Conservation (phyloP, 2,797 vertebrate genomes). For the Pipistrellus pipistrellus region DNA sequence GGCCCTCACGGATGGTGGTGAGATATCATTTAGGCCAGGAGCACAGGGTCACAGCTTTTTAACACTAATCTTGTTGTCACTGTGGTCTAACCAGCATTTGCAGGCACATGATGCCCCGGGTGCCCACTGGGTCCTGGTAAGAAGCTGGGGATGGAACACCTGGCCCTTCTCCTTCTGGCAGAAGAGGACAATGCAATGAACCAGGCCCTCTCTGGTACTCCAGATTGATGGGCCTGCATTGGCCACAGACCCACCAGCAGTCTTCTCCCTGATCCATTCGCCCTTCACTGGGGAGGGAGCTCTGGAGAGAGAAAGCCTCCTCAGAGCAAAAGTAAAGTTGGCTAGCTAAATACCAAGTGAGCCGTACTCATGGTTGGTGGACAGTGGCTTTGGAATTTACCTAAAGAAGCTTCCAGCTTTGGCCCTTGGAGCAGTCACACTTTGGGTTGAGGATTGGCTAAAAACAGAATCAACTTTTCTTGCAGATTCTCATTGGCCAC, state of each 20-base stretch:
- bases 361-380: not conserved
- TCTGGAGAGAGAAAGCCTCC: not conserved
- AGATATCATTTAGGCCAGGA: not conserved
- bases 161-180: not conserved
- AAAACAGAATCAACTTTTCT: slow-evolving; percentile 10
- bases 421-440: not conserved
- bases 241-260: not conserved
- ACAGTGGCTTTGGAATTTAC: not conserved
- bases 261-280: not conserved
- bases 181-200: not conserved
- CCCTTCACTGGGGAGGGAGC: not conserved
- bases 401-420: not conserved
- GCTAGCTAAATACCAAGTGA: not conserved
- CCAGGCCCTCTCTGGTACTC: not conserved
- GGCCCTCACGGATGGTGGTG: not conserved
- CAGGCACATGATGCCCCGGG: not conserved
- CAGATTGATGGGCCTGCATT: not conserved
- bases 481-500: slow-evolving; percentile 90
- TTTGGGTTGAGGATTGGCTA: not conserved
- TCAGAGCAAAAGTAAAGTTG: no score
- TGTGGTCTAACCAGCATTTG: not conserved
- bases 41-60: not conserved
- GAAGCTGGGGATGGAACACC: not conserved
- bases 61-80: not conserved
- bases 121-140: not conserved